A percentile compares a stretch with the other conserved stretches of the same genome.
Conservation (phyloP, 2,797 vertebrate species). For the Setipinna tenuifilis region DNA sequence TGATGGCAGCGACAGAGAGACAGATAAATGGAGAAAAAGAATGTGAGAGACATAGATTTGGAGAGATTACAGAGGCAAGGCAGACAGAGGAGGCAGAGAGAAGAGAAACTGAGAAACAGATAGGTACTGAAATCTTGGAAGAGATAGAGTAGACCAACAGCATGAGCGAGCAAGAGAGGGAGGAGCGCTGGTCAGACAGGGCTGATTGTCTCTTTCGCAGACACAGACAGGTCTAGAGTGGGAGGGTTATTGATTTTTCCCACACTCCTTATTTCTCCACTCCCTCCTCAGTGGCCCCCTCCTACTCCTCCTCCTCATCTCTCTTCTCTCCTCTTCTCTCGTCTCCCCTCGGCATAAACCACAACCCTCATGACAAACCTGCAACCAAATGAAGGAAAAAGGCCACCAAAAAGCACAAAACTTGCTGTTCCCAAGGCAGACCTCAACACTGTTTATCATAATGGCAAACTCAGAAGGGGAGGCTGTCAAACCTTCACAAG, state of each 20-base stretch:
- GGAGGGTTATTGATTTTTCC: conserved; percentile 60
- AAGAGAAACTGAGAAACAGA: conserved; percentile 13
- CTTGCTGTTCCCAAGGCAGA: neutral
- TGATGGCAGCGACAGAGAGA: conserved; percentile 29
- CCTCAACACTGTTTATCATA: conserved; percentile 5
- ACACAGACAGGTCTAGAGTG: conserved; percentile 47
- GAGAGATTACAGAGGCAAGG: neutral
- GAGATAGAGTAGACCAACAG: conserved; percentile 7
- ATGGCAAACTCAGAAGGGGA: conserved; percentile 5
- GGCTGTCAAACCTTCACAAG: conserved; percentile 8
- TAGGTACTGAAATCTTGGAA: conserved; percentile 13
- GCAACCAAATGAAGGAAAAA: neutral
- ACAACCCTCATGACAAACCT: neutral
- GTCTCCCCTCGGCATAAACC: neutral
- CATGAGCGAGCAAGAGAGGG: neutral
- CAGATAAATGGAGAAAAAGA: neutral
- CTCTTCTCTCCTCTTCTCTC: neutral
- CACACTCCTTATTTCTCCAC: conserved; percentile 45
- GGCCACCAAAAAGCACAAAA: neutral
- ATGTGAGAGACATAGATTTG: neutral
- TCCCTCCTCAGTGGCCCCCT: conserved; percentile 11
- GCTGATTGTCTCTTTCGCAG: conserved; percentile 52
- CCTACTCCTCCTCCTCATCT: conserved; percentile 23
- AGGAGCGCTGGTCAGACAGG: conserved; percentile 34
- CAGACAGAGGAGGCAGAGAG: neutral